Base-by-base conservation (phyloP, 2,113 vertebrate species). In the Typhlomys cinereus region DNA sequence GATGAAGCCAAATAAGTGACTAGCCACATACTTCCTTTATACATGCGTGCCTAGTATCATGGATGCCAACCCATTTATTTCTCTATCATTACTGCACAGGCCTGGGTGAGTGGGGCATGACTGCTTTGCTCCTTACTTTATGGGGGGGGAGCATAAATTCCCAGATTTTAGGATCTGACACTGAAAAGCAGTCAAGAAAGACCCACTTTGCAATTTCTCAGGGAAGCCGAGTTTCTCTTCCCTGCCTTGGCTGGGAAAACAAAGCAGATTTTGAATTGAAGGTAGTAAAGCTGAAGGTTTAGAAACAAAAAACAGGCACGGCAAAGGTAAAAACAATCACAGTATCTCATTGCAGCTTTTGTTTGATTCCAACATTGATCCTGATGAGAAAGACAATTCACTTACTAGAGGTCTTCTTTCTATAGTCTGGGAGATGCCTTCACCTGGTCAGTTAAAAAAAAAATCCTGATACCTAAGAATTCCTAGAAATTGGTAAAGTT, bases 1-100 rank as follows among this genome's bases (percentile, higher is more conserved):
- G 91, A 79, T 94, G 11, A 95, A 95, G 92, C 87, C 81, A 95
- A 93, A 94, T 90, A 96, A 96, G 90, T 94, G 87, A 93, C 92
- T 96, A 80, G 78, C 83, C 69, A 89, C 81, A 94, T 1, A 7
- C 70, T 92, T 80, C 41, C 18, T 94, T 85, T 76, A 36, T 41
- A 62, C 80, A 70, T 48, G 70, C 71, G 41, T 90, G 78, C 84
- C 66, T 23, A 11, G 44, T 85, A 69, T 80, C 67, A 70, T 82
- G 71, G 29, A 81, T 85, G 78, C 57, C 71, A 90, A 85, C 67
- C 48, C 29, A 66, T 46, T 62, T 66, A 21, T 64, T 59, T 36
- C 61, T 92, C 23, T 81, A 46, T 89, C 48, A 54, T 0, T 94
- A 80, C n/a, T 73, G 75, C 34, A 52, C 34, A 64, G 59, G 34